Conservation (phyloP, 30 jellyfish, hydroid and myxozoan genomes). For the Aurelia sp. region DNA sequence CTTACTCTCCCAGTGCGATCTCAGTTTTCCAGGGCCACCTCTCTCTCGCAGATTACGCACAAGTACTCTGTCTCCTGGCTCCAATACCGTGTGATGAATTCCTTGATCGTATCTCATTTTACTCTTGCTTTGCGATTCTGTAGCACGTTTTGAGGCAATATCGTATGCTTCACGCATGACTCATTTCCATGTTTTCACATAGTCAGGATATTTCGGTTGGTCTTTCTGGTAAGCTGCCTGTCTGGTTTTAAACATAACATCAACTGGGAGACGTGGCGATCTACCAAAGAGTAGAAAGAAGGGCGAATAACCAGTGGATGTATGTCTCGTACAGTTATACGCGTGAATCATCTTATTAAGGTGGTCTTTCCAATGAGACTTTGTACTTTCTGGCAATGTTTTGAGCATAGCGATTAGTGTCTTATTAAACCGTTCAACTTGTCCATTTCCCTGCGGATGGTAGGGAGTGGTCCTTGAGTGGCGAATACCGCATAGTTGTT, state of each 20-base stretch:
- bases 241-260: neutral
- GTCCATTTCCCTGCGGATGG: conserved; percentile 66
- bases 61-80: neutral
- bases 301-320: conserved; percentile 48
- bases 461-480: conserved; percentile 50
- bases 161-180: neutral
- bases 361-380: too few relatives aligned
- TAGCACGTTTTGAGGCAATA: neutral
- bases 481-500: conserved; percentile 34
- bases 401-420: conserved; percentile 41
- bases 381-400: conserved; percentile 19
- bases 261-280: conserved; percentile 30
- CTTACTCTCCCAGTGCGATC: neutral
- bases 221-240: too few relatives aligned
- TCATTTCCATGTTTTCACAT: conserved; percentile 9
- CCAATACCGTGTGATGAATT: neutral
- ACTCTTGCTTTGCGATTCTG: neutral
- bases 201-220: too few relatives aligned
- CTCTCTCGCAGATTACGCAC: conserved; percentile 24
- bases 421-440: conserved; percentile 52
- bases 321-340: too few relatives aligned
- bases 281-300: conserved; percentile 41
- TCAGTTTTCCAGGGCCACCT: neutral
- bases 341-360: too few relatives aligned
- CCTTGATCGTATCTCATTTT: conserved; percentile 10